Percentiles rank a stretch among this genome's conserved stretches.
These are phyloP conservation scores for Setophaga petechia DNA, from an alignment of 2,113 vertebrate species.

Conservation along the genomic window DNA sequence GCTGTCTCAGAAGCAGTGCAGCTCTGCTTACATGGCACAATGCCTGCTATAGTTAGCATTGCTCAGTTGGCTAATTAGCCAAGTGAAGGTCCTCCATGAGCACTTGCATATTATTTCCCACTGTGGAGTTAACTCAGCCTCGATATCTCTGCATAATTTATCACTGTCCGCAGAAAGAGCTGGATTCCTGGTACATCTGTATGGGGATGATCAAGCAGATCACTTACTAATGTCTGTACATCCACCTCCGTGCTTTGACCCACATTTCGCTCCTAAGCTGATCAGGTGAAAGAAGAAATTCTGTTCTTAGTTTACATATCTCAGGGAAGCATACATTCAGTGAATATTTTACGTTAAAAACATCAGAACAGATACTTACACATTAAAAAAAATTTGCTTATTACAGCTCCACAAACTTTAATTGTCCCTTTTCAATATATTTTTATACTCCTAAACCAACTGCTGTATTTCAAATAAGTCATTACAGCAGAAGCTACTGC, in stretches of 20 bases:
- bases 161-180: neutral
- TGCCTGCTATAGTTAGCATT: constrained; percentile 24
- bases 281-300: neutral
- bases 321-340: neutral
- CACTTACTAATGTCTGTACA: neutral
- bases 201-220: neutral
- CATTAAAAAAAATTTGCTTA: neutral
- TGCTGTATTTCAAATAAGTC: neutral
- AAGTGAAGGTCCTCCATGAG: neutral
- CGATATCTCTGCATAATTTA: neutral
- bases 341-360: neutral
- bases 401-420: neutral
- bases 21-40: constrained; percentile 10
- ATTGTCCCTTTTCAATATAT: neutral
- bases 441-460: neutral
- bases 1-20: neutral
- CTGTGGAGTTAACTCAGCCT: neutral
- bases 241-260: neutral
- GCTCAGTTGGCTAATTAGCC: constrained; percentile 19
- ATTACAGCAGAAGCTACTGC: neutral
- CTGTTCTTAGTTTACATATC: neutral
- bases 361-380: neutral
- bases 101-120: neutral
- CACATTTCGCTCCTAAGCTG: neutral
- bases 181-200: neutral